Evolutionary conservation across 30 jellyfish, hydroid and myxozoan genomes (phyloP).

Genomic region (Chrysaora quinquecirrha): DNA sequence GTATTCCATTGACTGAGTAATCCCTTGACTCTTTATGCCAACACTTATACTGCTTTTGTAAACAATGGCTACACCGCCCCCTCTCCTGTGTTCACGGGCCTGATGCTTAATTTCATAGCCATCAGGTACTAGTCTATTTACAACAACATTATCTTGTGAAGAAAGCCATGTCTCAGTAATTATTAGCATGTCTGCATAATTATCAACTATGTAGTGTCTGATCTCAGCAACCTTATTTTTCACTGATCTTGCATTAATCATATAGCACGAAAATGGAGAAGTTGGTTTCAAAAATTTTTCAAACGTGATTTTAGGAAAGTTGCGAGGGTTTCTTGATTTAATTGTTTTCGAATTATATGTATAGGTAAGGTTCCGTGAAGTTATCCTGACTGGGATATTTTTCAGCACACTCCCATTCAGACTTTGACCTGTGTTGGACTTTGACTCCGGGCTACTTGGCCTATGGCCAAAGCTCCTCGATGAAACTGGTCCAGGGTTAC

Average conservation of each 20-base stretch:
- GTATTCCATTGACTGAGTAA: conserved; percentile 32
- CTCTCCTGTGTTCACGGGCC: too few species aligned
- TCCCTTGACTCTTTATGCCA: conserved; percentile 20
- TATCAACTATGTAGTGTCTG: conserved; percentile 26
- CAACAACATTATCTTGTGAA: conserved; percentile 14
- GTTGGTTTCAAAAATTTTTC: too few species aligned
- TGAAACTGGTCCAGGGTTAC: conserved; percentile 36
- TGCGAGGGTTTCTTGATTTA: too few species aligned
- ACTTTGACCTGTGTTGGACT: not conserved
- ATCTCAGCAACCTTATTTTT: conserved; percentile 14
- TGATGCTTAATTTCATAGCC: conserved; percentile 10
- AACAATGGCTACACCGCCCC: conserved; percentile 34
- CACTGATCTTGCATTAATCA: conserved; percentile 13
- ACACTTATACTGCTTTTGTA: conserved; percentile 2
- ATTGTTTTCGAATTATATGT: too few species aligned
- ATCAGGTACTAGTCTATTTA: conserved; percentile 29
- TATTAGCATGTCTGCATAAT: conserved; percentile 14
- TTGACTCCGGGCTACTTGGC: conserved; percentile 28
- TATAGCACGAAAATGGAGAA: too few species aligned
- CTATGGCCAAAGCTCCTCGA: conserved; percentile 43
- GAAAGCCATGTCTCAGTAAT: conserved; percentile 27
- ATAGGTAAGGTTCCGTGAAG: too few species aligned
- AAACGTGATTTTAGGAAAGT: too few species aligned
- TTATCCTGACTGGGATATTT: conserved; percentile 7
- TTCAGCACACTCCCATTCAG: too few species aligned